phyloP scores from a whole-genome alignment of 2,797 vertebrate species.

The Scyliorhinus canicula region DNA sequence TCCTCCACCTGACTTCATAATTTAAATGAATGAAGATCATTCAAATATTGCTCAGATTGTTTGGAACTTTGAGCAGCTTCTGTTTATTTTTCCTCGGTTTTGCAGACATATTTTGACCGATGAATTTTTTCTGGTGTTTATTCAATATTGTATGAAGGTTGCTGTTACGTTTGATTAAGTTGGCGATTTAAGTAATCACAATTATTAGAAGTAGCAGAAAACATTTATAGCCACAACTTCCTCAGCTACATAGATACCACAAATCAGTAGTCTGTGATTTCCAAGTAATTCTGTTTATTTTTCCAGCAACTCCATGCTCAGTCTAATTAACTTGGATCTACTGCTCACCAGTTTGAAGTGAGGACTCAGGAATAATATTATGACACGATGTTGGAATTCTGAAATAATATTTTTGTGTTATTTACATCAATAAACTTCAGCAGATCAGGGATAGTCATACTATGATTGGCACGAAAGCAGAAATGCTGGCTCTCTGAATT shows the following conservation, averaged over 20 bases:
- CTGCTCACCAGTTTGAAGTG: neutral
- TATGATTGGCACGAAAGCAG: neutral
- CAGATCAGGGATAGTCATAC: neutral
- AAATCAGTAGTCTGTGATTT: slow-evolving; percentile 33
- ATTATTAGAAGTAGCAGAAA: slow-evolving; percentile 21
- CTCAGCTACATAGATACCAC: neutral
- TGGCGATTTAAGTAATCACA: slow-evolving; percentile 12
- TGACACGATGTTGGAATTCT: slow-evolving; percentile 27
- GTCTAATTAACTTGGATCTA: slow-evolving; percentile 12
- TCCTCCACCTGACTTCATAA: neutral
- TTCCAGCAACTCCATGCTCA: slow-evolving; percentile 9
- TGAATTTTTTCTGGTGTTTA: slow-evolving; percentile 8
- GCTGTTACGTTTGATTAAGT: neutral
- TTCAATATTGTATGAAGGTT: slow-evolving; percentile 1
- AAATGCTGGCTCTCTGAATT: slow-evolving; percentile 44
- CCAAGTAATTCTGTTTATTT: slow-evolving; percentile 13
- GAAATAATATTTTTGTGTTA: slow-evolving; percentile 34
- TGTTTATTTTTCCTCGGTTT: neutral
- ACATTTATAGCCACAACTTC: neutral
- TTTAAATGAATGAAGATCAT: slow-evolving; percentile 7
- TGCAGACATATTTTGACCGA: slow-evolving; percentile 14
- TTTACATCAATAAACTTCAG: slow-evolving; percentile 6
- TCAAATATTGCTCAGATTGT: neutral
- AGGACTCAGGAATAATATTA: slow-evolving; percentile 32
- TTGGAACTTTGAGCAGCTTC: slow-evolving; percentile 9